phyloP scores from a whole-genome alignment of 2,113 vertebrate genomes.

The Micronisus gabar region DNA sequence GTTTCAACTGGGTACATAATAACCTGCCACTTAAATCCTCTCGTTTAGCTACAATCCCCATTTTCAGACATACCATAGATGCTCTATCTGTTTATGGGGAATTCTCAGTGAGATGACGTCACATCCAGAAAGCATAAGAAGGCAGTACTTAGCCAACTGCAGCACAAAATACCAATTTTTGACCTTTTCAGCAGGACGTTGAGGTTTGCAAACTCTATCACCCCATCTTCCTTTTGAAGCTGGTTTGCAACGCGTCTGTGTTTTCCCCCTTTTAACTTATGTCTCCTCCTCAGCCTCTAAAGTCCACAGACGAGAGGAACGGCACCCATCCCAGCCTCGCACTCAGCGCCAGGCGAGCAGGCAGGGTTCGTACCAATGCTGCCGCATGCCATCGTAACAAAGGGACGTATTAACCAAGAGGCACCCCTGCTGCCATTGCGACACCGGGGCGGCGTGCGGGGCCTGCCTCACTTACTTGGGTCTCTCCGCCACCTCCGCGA shows the following conservation, averaged over 20 bases:
- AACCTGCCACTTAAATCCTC: neutral
- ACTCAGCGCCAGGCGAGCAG: rapidly evolving
- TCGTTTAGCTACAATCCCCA: neutral
- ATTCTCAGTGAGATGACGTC: neutral
- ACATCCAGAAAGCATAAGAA: neutral
- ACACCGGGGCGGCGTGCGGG: rapidly evolving
- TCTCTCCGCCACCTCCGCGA: constrained; percentile 61
- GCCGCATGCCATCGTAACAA: rapidly evolving
- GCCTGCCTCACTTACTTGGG: constrained; percentile 62
- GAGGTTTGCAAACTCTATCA: too few species aligned
- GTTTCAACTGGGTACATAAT: neutral
- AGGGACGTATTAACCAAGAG: rapidly evolving
- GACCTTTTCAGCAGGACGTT: neutral
- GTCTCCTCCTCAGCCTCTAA: neutral
- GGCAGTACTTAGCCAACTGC: too few species aligned
- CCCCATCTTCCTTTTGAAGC: neutral
- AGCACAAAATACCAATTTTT: neutral
- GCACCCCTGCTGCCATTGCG: rapidly evolving
- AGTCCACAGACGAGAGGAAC: rapidly evolving
- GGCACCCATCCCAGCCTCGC: rapidly evolving
- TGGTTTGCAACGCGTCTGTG: rapidly evolving
- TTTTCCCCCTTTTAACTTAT: neutral
- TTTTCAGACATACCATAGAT: neutral
- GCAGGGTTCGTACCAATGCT: rapidly evolving
- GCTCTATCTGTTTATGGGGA: neutral